These are phyloP conservation scores for Tenthredo mesomela DNA, from an alignment of 2,888 invertebrate species.

Conservation along the genomic window DNA sequence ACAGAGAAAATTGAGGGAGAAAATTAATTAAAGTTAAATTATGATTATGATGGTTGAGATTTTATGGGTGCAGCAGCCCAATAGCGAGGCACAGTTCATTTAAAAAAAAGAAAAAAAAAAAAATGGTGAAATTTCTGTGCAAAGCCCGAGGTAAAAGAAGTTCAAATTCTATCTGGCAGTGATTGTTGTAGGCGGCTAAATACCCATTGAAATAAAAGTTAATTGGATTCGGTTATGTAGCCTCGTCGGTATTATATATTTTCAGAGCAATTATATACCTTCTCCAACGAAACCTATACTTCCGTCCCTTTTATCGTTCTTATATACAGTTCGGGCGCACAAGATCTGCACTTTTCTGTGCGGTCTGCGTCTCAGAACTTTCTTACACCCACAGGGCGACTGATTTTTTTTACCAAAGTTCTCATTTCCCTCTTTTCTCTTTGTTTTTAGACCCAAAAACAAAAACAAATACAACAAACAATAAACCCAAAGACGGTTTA, in stretches of 20 bases:
- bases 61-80: too few species aligned
- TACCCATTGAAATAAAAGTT: conserved; percentile 35
- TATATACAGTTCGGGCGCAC: background rate
- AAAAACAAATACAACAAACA: background rate
- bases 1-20: too few species aligned
- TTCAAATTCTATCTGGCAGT: conserved; percentile 4
- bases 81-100: too few species aligned
- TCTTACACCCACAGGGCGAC: background rate
- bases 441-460: background rate
- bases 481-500: background rate
- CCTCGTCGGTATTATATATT: conserved; percentile 19
- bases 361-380: background rate
- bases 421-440: background rate
- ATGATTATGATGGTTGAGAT: too few species aligned
- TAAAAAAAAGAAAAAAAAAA: background rate
- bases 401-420: background rate
- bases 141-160: background rate
- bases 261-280: background rate
- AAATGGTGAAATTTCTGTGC: background rate
- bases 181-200: background rate
- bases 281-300: background rate
- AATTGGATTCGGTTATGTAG: conserved; percentile 34
- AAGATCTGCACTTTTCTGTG: background rate
- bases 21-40: too few species aligned
- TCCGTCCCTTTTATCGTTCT: background rate